Evolutionary conservation across 2,113 vertebrate genomes (phyloP).

Genomic region (Colaptes auratus): DNA sequence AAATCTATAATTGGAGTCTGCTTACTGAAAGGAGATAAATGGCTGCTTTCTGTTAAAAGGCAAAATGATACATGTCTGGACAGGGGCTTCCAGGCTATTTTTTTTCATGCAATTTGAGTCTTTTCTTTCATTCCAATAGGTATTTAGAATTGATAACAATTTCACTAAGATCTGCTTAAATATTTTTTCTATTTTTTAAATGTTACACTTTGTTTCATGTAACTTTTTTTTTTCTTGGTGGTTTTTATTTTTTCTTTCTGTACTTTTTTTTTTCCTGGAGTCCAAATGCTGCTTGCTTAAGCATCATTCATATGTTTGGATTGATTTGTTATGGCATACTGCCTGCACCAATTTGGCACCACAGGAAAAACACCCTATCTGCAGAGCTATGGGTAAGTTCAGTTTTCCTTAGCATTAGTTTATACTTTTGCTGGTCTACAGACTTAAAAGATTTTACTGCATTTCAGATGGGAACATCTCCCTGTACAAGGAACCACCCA

Average conservation of each 20-base stretch:
- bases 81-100: background rate
- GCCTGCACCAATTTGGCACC: background rate
- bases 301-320: background rate
- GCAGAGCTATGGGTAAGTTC: background rate
- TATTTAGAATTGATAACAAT: background rate
- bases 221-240: background rate
- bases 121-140: background rate
- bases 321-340: background rate
- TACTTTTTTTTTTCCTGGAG: background rate
- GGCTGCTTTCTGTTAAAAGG: slow-evolving; percentile 40
- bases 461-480: background rate
- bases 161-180: background rate
- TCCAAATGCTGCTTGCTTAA: background rate
- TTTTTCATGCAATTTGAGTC: background rate
- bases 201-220: background rate
- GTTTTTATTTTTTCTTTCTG: background rate
- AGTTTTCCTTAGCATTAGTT: background rate
- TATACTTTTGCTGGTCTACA: background rate
- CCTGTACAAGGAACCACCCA: background rate
- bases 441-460: background rate
- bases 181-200: background rate
- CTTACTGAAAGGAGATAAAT: slow-evolving; percentile 78
- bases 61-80: background rate
- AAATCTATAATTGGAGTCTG: slow-evolving; percentile 86
- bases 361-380: background rate